Percentiles rank a stretch among this genome's conserved stretches.
phyloP scores from a whole-genome alignment of 2,113 vertebrate genomes.

The Tauraco erythrolophus region DNA sequence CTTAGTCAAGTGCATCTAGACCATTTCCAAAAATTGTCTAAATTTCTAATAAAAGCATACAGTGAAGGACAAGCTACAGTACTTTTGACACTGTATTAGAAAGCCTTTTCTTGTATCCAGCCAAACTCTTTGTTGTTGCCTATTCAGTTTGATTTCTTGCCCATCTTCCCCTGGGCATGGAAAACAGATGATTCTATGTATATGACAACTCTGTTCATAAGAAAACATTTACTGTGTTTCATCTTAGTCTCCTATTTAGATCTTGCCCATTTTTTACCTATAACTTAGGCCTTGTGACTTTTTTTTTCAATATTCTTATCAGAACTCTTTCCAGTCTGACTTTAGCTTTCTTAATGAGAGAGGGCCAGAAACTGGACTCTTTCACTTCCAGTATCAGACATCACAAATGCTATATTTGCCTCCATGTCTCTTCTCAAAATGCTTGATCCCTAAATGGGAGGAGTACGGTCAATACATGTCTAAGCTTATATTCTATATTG shows the following conservation, averaged over 20 bases:
- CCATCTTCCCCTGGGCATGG: neutral
- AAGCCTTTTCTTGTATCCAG: neutral
- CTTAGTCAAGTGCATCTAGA: neutral
- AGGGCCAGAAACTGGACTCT: neutral
- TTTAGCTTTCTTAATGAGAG: neutral
- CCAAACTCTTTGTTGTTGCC: neutral
- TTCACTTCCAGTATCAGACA: neutral
- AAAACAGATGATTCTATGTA: neutral
- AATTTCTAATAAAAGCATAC: neutral
- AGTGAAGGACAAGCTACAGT: neutral
- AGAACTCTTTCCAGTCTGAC: neutral
- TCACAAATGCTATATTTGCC: neutral
- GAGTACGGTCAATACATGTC: neutral
- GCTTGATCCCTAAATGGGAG: neutral
- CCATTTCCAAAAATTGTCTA: neutral
- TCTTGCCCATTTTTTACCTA: neutral
- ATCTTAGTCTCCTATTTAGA: neutral
- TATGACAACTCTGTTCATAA: neutral
- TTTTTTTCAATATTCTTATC: neutral
- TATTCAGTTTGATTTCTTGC: neutral
- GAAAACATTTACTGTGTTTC: neutral
- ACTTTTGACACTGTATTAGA: neutral
- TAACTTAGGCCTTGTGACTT: neutral
- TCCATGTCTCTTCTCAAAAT: neutral
- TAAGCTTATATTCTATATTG: neutral